phyloP scores from a whole-genome alignment of 2,888 invertebrate species.

The Dicranocentrus wangi region DNA sequence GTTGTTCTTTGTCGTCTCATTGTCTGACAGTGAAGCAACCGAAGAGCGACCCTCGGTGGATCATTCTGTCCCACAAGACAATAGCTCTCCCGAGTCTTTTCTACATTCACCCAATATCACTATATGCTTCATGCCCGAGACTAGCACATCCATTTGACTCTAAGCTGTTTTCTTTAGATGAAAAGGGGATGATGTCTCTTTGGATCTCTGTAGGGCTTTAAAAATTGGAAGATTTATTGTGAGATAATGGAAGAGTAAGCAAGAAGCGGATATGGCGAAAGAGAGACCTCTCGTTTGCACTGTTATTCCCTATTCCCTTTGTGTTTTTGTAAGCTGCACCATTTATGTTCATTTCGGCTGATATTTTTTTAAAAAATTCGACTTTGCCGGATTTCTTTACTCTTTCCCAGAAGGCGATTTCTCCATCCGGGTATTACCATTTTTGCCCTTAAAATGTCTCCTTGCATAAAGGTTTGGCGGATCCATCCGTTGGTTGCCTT shows the following conservation, averaged over 20 bases:
- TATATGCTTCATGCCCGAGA: no score
- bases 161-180: conserved; percentile 7
- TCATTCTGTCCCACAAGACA: conserved; percentile 8
- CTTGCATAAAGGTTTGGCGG: neutral
- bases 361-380: conserved; percentile 28
- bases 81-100: neutral
- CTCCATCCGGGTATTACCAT: conserved; percentile 15
- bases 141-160: neutral
- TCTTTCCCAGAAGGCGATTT: conserved; percentile 29
- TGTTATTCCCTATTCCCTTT: neutral
- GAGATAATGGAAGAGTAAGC: conserved; percentile 40
- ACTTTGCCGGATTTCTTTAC: conserved; percentile 18
- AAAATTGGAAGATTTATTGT: conserved; percentile 49
- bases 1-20: conserved; percentile 21
- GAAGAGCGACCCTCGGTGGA: conserved; percentile 8
- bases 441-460: neutral
- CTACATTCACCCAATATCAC: no score
- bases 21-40: conserved; percentile 16
- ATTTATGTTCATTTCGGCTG: neutral
- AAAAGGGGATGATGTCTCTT: conserved; percentile 24
- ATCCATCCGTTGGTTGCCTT: neutral
- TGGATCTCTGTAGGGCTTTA: conserved; percentile 32
- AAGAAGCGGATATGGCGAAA: neutral
- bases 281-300: neutral
- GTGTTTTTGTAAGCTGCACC: neutral